phyloP scores from a whole-genome alignment of 2,797 vertebrate species.

The Varecia variegata region DNA sequence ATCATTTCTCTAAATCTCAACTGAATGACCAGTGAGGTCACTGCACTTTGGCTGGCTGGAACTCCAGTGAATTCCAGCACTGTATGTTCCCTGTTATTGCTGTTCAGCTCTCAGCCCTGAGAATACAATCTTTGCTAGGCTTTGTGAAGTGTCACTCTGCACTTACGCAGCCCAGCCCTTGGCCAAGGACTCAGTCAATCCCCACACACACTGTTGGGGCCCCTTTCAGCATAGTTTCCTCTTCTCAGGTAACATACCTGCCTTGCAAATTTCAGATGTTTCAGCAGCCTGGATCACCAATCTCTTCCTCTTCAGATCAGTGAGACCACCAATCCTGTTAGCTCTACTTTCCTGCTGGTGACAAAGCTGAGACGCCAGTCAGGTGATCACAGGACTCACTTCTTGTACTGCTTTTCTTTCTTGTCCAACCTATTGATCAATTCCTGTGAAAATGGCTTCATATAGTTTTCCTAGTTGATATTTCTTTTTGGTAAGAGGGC shows the following conservation, averaged over 20 bases:
- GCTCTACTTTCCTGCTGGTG: not conserved
- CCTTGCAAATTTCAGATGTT: not conserved
- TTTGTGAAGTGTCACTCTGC: not conserved
- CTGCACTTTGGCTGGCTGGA: not conserved
- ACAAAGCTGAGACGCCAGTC: not conserved
- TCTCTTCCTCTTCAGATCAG: not conserved
- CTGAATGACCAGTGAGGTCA: not conserved
- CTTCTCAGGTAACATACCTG: not conserved
- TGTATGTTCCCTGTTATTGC: not conserved
- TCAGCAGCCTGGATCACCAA: not conserved
- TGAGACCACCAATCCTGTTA: not conserved
- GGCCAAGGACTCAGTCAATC: not conserved
- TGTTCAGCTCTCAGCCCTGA: not conserved
- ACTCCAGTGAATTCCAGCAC: not conserved
- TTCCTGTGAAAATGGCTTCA: not conserved
- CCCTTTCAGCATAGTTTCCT: not conserved
- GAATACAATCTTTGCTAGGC: not conserved
- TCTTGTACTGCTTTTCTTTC: not conserved
- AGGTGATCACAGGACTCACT: not conserved
- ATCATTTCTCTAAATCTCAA: not conserved
- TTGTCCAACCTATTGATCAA: not conserved
- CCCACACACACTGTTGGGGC: not conserved
- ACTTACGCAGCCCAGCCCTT: not conserved
- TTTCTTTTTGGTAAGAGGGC: not conserved
- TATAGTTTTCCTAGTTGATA: not conserved